Evolutionary conservation across 23 tunicate species (phyloP).

Genomic region (Oikopleura albicans): DNA sequence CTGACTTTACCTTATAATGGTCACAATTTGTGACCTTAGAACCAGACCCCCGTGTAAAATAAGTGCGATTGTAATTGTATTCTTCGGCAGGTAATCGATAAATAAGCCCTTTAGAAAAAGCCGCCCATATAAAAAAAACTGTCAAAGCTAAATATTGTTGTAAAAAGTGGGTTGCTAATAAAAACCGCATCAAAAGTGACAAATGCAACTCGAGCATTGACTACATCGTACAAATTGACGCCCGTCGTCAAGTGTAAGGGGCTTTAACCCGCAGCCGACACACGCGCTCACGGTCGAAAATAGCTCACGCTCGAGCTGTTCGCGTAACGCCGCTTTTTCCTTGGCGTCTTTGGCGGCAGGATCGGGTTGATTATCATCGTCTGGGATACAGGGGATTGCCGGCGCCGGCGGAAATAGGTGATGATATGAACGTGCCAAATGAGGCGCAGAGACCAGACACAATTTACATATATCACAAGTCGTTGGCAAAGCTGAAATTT

Average conservation of each 20-base stretch:
- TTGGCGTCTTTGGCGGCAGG: neutral
- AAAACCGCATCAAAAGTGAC: too few species aligned
- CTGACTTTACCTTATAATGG: too few species aligned
- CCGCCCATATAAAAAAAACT: too few species aligned
- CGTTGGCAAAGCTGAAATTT: slow-evolving; percentile 27
- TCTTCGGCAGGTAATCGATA: too few species aligned
- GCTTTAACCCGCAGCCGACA: neutral
- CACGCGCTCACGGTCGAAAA: neutral
- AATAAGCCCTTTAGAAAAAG: too few species aligned
- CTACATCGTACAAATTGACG: slow-evolving; percentile 21
- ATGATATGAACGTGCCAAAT: slow-evolving; percentile 76
- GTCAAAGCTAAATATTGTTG: too few species aligned
- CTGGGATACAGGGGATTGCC: slow-evolving; percentile 12
- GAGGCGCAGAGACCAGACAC: slow-evolving; percentile 87
- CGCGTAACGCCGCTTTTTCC: neutral
- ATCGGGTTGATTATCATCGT: slow-evolving; percentile 15
- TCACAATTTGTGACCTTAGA: too few species aligned
- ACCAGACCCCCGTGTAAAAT: too few species aligned
- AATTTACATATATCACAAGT: slow-evolving; percentile 53
- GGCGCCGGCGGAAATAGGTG: slow-evolving; percentile 68
- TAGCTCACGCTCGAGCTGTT: neutral
- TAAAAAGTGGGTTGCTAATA: too few species aligned
- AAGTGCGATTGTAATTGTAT: too few species aligned
- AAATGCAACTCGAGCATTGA: slow-evolving; percentile 29
- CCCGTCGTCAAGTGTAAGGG: slow-evolving; percentile 21